A percentile compares a stretch with the other conserved stretches of the same genome.
Evolutionary conservation across 2,888 invertebrate species (phyloP).

Genomic region (Eledone cirrhosa): DNA sequence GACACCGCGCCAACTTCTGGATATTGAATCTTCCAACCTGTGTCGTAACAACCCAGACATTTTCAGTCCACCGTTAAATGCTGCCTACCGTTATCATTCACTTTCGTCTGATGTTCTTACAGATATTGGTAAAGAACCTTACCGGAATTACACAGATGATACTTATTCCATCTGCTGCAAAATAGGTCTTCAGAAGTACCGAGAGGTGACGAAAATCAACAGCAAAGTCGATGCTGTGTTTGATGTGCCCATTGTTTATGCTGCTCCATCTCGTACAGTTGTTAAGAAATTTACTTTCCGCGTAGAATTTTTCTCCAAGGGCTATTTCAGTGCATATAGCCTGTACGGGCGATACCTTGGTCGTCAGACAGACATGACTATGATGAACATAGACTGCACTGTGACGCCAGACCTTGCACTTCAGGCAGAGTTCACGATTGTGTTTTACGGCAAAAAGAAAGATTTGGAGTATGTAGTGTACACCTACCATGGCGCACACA

Average conservation of each 20-base stretch:
- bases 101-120: constrained; percentile 47
- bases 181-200: constrained; percentile 48
- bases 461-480: constrained; percentile 53
- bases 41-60: constrained; percentile 39
- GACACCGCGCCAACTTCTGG: constrained; percentile 50
- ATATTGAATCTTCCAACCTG: constrained; percentile 50
- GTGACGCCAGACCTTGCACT: constrained; percentile 33
- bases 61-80: constrained; percentile 47
- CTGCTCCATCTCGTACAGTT: constrained; percentile 36
- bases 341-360: constrained; percentile 55
- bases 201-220: constrained; percentile 50
- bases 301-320: constrained; percentile 53
- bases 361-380: constrained; percentile 48
- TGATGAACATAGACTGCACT: constrained; percentile 45
- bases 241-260: constrained; percentile 43
- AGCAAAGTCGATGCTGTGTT: constrained; percentile 47
- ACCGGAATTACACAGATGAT: constrained; percentile 49
- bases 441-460: constrained; percentile 53
- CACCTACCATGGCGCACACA: constrained; percentile 42
- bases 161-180: constrained; percentile 46
- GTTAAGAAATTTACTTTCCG: constrained; percentile 38
- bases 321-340: constrained; percentile 52
- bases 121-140: constrained; percentile 39
- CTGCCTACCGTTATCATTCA: constrained; percentile 55
- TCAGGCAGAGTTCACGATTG: constrained; percentile 45